Conservation (phyloP, 2,113 vertebrate species). For the Origma solitaria region DNA sequence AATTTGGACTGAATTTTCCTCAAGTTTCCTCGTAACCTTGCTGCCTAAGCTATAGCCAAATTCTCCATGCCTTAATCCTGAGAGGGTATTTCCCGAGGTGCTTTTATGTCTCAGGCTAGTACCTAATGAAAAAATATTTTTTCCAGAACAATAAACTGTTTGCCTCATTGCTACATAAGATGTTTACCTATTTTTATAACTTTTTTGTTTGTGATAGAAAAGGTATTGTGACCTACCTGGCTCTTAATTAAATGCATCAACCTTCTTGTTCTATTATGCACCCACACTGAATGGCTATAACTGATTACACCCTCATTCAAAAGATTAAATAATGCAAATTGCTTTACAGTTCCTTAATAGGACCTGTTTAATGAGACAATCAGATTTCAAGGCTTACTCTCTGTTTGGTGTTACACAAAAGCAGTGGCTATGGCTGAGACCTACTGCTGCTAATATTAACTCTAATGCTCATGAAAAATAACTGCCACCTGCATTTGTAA, state of each 20-base stretch:
- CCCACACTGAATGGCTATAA: conserved; percentile 62
- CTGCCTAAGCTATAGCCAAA: not conserved
- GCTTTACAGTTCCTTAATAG: conserved; percentile 67
- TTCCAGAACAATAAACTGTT: not conserved
- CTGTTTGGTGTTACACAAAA: conserved; percentile 1
- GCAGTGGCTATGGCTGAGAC: not conserved
- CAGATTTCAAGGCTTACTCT: conserved; percentile 62
- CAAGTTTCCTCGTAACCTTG: not conserved
- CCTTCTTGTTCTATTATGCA: conserved; percentile 58
- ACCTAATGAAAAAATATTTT: not conserved
- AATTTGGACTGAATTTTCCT: not conserved
- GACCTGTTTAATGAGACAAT: conserved; percentile 63
- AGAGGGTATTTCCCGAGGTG: not conserved
- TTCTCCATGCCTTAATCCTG: not conserved
- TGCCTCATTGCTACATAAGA: not conserved
- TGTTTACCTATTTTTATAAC: not conserved
- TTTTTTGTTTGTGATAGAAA: not conserved
- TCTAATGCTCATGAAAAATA: not conserved
- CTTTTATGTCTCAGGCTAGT: not conserved
- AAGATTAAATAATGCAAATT: conserved; percentile 69
- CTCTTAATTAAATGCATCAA: not conserved
- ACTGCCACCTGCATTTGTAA: not conserved
- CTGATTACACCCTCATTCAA: conserved; percentile 68
- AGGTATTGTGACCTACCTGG: not conserved
- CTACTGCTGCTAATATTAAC: not conserved